Percentiles rank a stretch among this genome's conserved stretches.
Conservation (phyloP, 1,140 invertebrate genomes). For the Ylistrum balloti region DNA sequence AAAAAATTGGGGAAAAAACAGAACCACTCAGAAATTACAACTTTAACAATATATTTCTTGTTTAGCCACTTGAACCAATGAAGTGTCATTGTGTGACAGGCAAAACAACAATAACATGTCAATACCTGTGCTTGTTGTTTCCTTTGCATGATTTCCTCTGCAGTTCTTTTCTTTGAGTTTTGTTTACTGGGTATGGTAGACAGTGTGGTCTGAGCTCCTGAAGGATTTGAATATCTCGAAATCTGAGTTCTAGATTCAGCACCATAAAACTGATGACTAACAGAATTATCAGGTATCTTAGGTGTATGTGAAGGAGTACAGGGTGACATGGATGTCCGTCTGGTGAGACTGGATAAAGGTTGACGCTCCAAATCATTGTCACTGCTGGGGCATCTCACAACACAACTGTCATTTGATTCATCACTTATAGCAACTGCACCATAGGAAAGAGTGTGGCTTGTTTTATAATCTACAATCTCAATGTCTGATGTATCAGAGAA, state of each 20-base stretch:
- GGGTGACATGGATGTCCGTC: neutral
- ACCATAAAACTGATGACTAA: neutral
- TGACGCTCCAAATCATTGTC: slow-evolving; percentile 13
- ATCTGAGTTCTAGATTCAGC: neutral
- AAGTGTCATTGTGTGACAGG: no score
- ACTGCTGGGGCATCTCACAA: neutral
- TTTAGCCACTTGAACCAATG: no score
- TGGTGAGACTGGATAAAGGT: neutral
- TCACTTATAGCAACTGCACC: neutral
- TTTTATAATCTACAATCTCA: slow-evolving; percentile 3
- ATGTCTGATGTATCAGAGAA: neutral
- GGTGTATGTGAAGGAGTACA: neutral
- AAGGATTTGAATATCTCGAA: neutral
- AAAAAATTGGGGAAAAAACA: no score
- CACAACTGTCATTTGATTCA: neutral
- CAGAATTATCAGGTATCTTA: neutral
- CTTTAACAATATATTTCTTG: no score
- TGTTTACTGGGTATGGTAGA: neutral
- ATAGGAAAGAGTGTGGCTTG: neutral
- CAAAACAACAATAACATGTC: neutral
- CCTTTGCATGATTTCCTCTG: slow-evolving; percentile 66
- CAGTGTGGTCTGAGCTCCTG: neutral
- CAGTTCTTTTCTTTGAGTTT: slow-evolving; percentile 61
- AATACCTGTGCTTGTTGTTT: slow-evolving; percentile 65
- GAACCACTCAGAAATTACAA: no score